Conservation (phyloP, 1,140 invertebrate species). For the Pogonomyrmex barbatus region DNA sequence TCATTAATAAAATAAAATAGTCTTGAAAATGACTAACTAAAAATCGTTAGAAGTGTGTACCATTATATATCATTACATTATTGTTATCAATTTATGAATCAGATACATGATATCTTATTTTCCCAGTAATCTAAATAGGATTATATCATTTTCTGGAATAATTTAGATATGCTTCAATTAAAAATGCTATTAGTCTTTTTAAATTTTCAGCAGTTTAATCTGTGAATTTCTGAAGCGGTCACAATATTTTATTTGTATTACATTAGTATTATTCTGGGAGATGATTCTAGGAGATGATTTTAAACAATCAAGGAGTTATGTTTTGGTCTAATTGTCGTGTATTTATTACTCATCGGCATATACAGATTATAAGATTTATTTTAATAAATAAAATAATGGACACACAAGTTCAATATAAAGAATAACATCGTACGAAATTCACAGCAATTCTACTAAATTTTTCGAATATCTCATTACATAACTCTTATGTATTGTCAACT, state of each 20-base stretch:
- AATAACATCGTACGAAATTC: conserved; percentile 20
- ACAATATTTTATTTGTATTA: not conserved
- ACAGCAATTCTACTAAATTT: not conserved
- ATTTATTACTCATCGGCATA: conserved; percentile 39
- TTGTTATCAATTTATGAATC: not conserved
- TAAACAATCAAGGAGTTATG: not conserved
- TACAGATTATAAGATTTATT: not conserved
- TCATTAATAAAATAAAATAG: not conserved
- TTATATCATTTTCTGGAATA: not conserved
- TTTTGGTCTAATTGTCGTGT: conserved; percentile 37
- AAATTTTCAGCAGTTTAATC: not conserved
- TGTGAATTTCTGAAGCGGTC: not conserved
- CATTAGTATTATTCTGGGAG: not conserved
- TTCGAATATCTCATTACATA: not conserved
- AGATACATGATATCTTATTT: not conserved
- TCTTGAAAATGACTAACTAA: not conserved
- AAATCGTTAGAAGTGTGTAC: not conserved
- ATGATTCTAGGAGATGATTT: not conserved
- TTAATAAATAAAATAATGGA: conserved; percentile 9
- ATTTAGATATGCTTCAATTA: not conserved
- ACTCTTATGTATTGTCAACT: not conserved
- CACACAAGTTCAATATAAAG: not conserved
- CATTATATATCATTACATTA: not conserved
- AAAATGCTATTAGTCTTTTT: not conserved
- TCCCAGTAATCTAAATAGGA: not conserved